Evolutionary conservation across 2,888 invertebrate species (phyloP).

Genomic region (Arctia plantaginis): DNA sequence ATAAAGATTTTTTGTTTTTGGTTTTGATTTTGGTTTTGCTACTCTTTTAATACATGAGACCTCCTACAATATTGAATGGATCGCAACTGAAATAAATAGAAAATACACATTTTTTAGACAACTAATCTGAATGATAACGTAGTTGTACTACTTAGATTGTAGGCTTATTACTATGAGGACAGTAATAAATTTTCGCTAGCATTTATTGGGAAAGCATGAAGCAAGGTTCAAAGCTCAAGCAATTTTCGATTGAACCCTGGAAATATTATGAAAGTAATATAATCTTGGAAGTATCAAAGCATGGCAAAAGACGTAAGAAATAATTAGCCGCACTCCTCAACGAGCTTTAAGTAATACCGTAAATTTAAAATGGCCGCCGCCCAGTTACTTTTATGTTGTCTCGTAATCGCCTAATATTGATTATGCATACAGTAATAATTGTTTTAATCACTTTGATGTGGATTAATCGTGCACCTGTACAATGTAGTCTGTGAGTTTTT

Average conservation of each 20-base stretch:
- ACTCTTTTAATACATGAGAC: too few relatives aligned
- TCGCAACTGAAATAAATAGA: too few relatives aligned
- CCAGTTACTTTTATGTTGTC: constrained; percentile 42
- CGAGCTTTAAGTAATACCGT: constrained; percentile 36
- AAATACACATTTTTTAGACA: too few relatives aligned
- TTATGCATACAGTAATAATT: constrained; percentile 55
- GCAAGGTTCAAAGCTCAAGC: too few relatives aligned
- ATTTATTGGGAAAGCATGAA: not conserved
- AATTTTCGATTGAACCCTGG: not conserved
- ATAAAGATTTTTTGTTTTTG: too few relatives aligned
- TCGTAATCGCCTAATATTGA: constrained; percentile 52
- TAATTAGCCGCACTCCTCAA: constrained; percentile 42
- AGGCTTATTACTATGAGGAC: too few relatives aligned
- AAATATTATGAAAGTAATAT: constrained; percentile 37
- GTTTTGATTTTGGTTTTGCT: too few relatives aligned
- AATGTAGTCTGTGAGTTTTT: not conserved
- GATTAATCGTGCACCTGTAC: constrained; percentile 39
- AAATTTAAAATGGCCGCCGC: constrained; percentile 44
- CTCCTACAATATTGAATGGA: too few relatives aligned
- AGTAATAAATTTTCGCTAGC: not conserved
- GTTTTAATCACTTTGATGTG: constrained; percentile 43
- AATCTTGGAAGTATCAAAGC: constrained; percentile 50
- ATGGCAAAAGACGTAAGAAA: constrained; percentile 56
- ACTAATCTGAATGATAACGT: too few relatives aligned
- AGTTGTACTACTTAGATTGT: too few relatives aligned